Evolutionary conservation across 2,113 vertebrate species (phyloP).

Genomic region (Petaurus breviceps): DNA sequence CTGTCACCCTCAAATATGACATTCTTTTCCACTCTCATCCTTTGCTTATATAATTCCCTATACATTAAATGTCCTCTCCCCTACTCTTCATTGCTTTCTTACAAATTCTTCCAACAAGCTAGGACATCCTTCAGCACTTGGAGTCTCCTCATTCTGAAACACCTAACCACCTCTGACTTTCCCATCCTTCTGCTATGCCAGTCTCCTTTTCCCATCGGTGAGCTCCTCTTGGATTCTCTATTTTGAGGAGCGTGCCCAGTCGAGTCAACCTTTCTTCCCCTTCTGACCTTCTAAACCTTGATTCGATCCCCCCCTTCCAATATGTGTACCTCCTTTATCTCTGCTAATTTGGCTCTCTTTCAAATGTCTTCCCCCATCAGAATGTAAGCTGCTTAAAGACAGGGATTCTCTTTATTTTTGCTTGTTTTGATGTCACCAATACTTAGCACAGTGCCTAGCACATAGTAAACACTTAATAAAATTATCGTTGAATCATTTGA

Average conservation of each 20-base stretch:
- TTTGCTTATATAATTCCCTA: too few relatives aligned
- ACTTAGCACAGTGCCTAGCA: not conserved
- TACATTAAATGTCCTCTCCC: too few relatives aligned
- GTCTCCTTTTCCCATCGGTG: not conserved
- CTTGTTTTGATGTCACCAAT: not conserved
- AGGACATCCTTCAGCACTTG: too few relatives aligned
- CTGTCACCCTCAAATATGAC: too few relatives aligned
- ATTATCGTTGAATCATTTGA: not conserved
- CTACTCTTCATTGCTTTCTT: too few relatives aligned
- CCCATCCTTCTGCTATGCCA: too few relatives aligned
- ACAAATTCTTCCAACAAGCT: too few relatives aligned
- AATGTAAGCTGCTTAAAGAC: not conserved
- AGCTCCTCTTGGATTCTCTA: not conserved
- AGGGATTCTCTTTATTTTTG: not conserved
- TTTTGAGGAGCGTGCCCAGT: not conserved
- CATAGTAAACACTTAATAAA: not conserved
- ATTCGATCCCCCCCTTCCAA: not conserved
- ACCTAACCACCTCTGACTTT: too few relatives aligned
- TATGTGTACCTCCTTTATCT: not conserved
- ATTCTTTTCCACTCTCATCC: too few relatives aligned
- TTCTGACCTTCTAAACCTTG: not conserved
- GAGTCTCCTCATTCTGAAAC: too few relatives aligned
- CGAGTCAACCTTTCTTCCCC: not conserved
- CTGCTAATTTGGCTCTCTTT: not conserved
- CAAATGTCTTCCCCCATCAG: not conserved